phyloP scores from a whole-genome alignment of 2,113 vertebrate species.

The Scophthalmus maximus region DNA sequence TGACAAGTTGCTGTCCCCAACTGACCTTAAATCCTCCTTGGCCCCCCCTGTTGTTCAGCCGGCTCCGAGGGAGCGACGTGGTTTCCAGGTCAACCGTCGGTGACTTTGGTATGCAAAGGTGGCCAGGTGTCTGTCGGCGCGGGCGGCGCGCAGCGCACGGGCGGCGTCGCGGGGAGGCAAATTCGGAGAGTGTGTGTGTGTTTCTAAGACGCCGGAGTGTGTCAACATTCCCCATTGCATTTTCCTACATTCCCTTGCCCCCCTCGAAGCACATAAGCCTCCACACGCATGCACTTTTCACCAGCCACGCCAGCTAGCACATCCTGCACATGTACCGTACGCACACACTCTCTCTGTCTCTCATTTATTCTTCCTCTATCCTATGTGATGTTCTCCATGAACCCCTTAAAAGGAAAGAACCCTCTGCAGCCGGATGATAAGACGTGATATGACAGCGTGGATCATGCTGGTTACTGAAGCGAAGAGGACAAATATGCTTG shows the following conservation, averaged over 20 bases:
- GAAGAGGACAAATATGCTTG: constrained; percentile 38
- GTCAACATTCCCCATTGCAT: constrained; percentile 32
- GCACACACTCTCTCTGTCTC: not conserved
- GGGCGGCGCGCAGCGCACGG: constrained; percentile 7
- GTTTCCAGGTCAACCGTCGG: constrained; percentile 40
- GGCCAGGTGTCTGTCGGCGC: constrained; percentile 45
- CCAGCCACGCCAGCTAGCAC: not conserved
- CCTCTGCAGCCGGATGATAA: constrained; percentile 38
- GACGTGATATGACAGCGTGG: constrained; percentile 59
- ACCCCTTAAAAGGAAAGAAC: too few relatives aligned
- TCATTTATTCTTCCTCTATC: constrained; percentile 9
- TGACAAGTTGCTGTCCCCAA: not conserved
- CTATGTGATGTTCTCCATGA: constrained; percentile 54
- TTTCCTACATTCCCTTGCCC: constrained; percentile 38
- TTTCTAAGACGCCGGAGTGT: constrained; percentile 14
- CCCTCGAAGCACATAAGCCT: not conserved
- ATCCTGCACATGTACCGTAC: not conserved
- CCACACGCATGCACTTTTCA: constrained; percentile 3
- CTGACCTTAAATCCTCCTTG: not conserved
- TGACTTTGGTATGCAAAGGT: constrained; percentile 58
- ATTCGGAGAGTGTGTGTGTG: constrained; percentile 34
- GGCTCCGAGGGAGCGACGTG: constrained; percentile 38
- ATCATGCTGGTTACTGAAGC: constrained; percentile 44
- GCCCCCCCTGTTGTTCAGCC: constrained; percentile 30
- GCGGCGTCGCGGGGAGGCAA: constrained; percentile 61